Conservation (phyloP, 2,797 vertebrate species). For the Myotis pilosus region DNA sequence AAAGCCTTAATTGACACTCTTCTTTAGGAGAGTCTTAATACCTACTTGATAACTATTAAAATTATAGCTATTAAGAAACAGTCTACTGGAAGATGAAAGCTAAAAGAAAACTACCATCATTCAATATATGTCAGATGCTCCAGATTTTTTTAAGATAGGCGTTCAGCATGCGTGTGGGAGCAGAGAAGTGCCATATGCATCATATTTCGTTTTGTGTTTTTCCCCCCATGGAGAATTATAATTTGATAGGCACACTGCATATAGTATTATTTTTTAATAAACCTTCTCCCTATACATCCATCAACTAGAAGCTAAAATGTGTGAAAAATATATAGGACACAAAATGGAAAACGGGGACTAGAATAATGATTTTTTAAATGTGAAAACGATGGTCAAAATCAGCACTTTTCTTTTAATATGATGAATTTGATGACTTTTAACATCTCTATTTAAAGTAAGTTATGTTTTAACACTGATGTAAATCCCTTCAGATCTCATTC, state of each 20-base stretch:
- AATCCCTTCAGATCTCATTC: background rate
- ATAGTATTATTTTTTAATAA: background rate
- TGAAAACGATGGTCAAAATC: background rate
- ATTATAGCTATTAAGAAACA: background rate
- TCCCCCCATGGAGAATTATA: conserved; percentile 77
- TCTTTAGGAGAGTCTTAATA: background rate
- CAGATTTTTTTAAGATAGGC: conserved; percentile 68
- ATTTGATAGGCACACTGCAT: conserved; percentile 68
- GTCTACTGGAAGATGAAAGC: background rate
- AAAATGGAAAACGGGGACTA: conserved; percentile 21
- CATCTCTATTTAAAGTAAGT: background rate
- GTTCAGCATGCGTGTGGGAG: conserved; percentile 67
- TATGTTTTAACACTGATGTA: background rate
- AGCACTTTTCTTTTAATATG: background rate
- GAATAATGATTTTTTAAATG: conserved; percentile 22
- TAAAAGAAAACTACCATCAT: conserved; percentile 26
- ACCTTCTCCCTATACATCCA: conserved; percentile 47
- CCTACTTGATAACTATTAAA: background rate
- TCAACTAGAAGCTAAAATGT: conserved; percentile 58
- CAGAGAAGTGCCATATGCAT: conserved; percentile 69
- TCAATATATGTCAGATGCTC: conserved; percentile 72
- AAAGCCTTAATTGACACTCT: background rate
- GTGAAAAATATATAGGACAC: conserved; percentile 50
- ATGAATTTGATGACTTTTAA: conserved; percentile 14
- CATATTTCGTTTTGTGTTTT: conserved; percentile 62